Evolutionary conservation across 2,797 vertebrate species (phyloP), one percentile per base, ranked within the genome.

Genomic region (Paramormyrops hopkinsi): DNA sequence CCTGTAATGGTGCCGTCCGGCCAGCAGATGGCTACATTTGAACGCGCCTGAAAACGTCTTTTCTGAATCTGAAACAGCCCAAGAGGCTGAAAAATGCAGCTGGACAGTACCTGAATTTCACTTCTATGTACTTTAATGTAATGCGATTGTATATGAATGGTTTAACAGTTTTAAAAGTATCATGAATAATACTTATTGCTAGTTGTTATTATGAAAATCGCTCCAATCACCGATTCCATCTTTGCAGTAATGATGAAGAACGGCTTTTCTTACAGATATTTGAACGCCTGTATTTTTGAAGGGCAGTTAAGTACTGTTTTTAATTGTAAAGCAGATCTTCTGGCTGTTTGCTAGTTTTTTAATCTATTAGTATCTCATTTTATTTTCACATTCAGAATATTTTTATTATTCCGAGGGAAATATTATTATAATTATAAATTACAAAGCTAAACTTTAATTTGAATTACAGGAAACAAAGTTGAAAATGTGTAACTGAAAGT

Each of bases 21-120:
- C 46, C 84, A 86, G 51, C 84, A 86, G 84, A 86, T 86, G 84
- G 50, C 50, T n/a, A 37, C 84, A 25, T 33, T 25, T 86, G 22
- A 51, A 33, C 9, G 48, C 8, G 2, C 19, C 41, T 50, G 41
- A 50, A 48, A 50, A 50, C 44, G 11, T 29, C 22, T 50, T 50
- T 22, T 82, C 41, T 82, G 76, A 82, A 44, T 85, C 44, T 44
- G 37, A 79, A 79, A 79, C 37, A 79, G 0, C 33, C 73, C 12
- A 14, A 37, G 69, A 19, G 69, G n/a, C 22, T 50, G 46, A 50
- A 85, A 84, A 85, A 51, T 25, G 44, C 9, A 25, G n/a, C 41
- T 50, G 46, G 11, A 84, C 46, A 22, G 46, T 85, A 44, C 73
- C 17, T 4, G 37, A 69, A 69, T 69, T 79, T 79, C 17, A 44